Conservation (phyloP, 2,113 vertebrate genomes). For the Takifugu bimaculatus region DNA sequence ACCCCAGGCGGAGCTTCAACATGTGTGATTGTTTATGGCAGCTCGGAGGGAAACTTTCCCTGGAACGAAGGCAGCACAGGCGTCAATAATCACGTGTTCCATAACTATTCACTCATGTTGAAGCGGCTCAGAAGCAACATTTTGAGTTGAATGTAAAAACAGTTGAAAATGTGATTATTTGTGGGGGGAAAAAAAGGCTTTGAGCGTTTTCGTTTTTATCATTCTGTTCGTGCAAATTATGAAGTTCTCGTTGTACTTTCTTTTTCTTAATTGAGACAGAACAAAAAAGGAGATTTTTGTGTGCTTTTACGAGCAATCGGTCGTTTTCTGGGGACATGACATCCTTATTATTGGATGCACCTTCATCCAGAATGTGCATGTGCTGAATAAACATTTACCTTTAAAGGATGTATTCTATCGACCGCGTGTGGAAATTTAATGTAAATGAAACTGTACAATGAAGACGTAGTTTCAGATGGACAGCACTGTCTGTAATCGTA, state of each 20-base stretch:
- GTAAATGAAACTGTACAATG: conserved; percentile 54
- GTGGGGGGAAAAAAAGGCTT: conserved; percentile 31
- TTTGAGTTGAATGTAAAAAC: conserved; percentile 67
- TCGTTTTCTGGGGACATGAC: conserved; percentile 47
- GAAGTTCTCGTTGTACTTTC: conserved; percentile 47
- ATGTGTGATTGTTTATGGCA: conserved; percentile 64
- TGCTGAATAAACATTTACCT: conserved; percentile 32
- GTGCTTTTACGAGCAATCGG: conserved; percentile 59
- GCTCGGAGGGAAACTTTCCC: conserved; percentile 37
- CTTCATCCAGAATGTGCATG: conserved; percentile 40
- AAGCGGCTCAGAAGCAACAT: conserved; percentile 48
- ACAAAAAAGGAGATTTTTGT: conserved; percentile 36
- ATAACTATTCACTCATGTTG: conserved; percentile 52
- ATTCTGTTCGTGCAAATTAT: conserved; percentile 43
- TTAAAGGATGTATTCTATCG: conserved; percentile 33
- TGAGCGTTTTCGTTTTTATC: conserved; percentile 23
- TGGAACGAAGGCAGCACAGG: conserved; percentile 1
- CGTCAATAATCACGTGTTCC: conserved; percentile 16
- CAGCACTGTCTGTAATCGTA: conserved; percentile 51
- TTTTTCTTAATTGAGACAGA: conserved; percentile 45
- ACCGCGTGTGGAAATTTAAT: conserved; percentile 31
- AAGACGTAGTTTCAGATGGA: conserved; percentile 31
- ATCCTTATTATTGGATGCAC: conserved; percentile 34
- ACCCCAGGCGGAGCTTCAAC: conserved; percentile 55
- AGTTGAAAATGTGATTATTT: conserved; percentile 50